phyloP scores from a whole-genome alignment of 2,888 invertebrate species.

The Zhuqinia jingwanae region DNA sequence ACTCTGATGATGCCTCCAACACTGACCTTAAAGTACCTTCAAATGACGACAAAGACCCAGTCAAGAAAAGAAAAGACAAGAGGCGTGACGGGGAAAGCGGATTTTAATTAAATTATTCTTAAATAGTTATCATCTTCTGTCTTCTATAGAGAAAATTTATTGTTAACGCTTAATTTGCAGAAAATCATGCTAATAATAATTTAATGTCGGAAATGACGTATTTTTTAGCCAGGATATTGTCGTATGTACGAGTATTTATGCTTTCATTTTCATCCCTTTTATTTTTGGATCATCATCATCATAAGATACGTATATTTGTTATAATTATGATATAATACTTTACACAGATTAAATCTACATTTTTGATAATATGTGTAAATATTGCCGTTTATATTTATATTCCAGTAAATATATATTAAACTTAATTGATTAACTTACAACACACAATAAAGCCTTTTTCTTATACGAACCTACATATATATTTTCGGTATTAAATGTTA shows the following conservation, averaged over 20 bases:
- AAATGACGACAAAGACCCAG: too few species aligned
- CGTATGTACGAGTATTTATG: too few species aligned
- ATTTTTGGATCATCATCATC: conserved; percentile 27
- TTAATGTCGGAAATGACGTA: too few species aligned
- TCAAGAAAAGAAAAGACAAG: too few species aligned
- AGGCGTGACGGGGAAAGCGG: background rate
- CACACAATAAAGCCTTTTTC: conserved; percentile 32
- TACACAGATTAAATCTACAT: conserved; percentile 49
- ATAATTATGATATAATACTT: conserved; percentile 36
- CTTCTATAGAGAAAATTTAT: too few species aligned
- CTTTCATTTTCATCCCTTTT: background rate
- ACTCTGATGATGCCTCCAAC: background rate
- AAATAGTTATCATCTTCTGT: too few species aligned
- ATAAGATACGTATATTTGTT: conserved; percentile 32
- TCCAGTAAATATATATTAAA: conserved; percentile 10
- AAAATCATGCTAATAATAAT: too few species aligned
- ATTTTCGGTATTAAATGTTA: background rate
- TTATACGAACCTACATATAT: too few species aligned
- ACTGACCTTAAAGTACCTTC: background rate
- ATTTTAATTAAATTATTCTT: background rate
- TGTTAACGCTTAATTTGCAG: too few species aligned
- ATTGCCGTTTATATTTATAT: background rate
- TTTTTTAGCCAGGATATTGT: too few species aligned
- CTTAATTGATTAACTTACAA: background rate
- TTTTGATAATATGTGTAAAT: background rate